A percentile compares a stretch with the other conserved stretches of the same genome.
Conservation (phyloP, 2,113 vertebrate genomes). For the Otocyon megalotis region DNA sequence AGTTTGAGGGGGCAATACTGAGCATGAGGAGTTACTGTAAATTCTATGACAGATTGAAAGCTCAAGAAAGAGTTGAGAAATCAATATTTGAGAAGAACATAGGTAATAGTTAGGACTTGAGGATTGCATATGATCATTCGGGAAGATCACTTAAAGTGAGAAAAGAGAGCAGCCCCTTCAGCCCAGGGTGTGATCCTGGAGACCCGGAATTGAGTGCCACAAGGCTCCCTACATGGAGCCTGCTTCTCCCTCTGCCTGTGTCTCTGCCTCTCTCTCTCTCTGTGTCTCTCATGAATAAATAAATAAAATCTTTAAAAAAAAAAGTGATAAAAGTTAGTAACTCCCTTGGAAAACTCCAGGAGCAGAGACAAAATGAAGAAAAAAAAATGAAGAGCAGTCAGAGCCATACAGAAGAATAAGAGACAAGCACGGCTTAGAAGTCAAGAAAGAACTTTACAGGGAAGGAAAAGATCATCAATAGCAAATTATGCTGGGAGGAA, state of each 20-base stretch:
- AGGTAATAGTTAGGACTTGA: background rate
- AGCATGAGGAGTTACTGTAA: background rate
- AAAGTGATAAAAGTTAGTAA: too few relatives aligned
- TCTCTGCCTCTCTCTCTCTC: too few relatives aligned
- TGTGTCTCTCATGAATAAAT: too few relatives aligned
- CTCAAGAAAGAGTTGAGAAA: background rate
- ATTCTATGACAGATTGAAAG: background rate
- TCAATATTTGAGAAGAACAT: background rate
- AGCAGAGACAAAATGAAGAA: background rate
- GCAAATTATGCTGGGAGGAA: background rate
- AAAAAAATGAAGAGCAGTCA: background rate
- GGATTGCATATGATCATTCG: background rate
- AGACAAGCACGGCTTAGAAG: background rate
- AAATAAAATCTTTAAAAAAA: too few relatives aligned
- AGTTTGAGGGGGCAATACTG: background rate
- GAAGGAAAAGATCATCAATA: background rate
- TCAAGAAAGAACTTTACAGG: background rate
- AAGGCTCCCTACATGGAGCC: too few relatives aligned
- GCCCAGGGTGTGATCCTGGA: too few relatives aligned
- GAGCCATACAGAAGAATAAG: background rate
- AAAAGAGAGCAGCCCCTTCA: background rate
- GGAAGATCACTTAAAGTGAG: background rate
- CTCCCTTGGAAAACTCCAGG: background rate
- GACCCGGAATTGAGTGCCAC: rapidly evolving
- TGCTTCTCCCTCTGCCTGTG: too few relatives aligned